These are phyloP conservation scores for Polydrusus tereticollis DNA, from an alignment of 2,888 invertebrate species.

Conservation along the genomic window DNA sequence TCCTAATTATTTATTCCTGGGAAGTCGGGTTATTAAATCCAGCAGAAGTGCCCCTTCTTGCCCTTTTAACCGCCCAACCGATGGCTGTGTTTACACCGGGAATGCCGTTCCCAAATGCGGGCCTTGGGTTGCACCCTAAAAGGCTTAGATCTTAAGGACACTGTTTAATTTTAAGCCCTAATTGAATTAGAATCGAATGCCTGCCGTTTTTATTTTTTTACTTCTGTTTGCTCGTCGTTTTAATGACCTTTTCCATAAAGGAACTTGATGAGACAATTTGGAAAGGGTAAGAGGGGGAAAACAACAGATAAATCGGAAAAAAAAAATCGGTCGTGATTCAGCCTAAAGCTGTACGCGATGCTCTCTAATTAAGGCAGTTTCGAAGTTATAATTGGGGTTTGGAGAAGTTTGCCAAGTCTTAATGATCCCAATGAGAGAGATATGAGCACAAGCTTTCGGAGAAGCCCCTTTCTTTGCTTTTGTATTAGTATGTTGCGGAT, in stretches of 20 bases:
- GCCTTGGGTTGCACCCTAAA: neutral
- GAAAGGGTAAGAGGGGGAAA: neutral
- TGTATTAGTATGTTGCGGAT: too few relatives aligned
- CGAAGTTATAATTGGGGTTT: constrained; percentile 16
- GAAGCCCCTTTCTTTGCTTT: neutral
- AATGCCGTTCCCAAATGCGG: neutral
- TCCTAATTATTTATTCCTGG: neutral
- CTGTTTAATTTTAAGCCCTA: neutral
- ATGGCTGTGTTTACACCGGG: neutral
- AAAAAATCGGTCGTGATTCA: constrained; percentile 5
- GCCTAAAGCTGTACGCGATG: neutral
- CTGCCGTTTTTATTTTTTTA: neutral
- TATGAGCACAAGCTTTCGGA: constrained; percentile 1
- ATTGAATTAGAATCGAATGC: neutral
- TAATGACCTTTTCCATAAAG: neutral
- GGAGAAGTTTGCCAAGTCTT: constrained; percentile 13
- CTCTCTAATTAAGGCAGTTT: constrained; percentile 17
- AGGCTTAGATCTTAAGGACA: neutral
- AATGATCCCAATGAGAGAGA: constrained; percentile 12
- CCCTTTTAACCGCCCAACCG: constrained; percentile 2
- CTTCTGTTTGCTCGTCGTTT: neutral
- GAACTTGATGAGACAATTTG: neutral
- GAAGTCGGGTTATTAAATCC: neutral
- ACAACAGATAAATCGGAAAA: neutral
- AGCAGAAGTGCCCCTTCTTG: neutral